A percentile compares a stretch with the other conserved stretches of the same genome.
phyloP scores from a whole-genome alignment of 2,797 vertebrate species.

The Smutsia temminckii region DNA sequence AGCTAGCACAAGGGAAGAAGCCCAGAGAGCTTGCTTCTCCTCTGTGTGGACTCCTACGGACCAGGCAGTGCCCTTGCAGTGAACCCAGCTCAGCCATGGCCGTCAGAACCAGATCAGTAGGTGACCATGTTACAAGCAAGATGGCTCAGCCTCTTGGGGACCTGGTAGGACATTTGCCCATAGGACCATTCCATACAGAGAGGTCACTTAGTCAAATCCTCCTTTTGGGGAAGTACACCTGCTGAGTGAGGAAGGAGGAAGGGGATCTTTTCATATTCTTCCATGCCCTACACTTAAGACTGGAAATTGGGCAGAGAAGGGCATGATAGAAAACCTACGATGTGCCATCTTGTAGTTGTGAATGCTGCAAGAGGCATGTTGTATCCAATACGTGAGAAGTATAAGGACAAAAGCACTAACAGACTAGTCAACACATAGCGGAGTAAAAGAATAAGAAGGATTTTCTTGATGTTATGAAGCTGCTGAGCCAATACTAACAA shows the following conservation, averaged over 20 bases:
- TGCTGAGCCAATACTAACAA: not conserved
- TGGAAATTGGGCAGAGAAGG: not conserved
- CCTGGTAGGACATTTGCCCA: not conserved
- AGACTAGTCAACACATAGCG: not conserved
- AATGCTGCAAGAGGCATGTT: not conserved
- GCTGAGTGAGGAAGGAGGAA: not conserved
- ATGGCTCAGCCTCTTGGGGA: not conserved
- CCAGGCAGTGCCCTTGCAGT: not conserved
- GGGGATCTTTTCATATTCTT: not conserved
- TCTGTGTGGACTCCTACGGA: not conserved
- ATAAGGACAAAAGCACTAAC: not conserved
- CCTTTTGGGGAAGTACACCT: not conserved
- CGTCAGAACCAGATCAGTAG: not conserved
- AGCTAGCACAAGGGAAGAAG: not conserved
- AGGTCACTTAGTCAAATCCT: not conserved
- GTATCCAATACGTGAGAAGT: not conserved
- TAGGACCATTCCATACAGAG: not conserved
- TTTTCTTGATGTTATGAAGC: not conserved
- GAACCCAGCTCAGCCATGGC: not conserved
- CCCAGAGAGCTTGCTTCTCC: not conserved
- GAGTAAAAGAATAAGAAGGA: not conserved
- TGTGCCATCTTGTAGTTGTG: not conserved
- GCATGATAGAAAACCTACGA: not conserved
- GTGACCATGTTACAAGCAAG: not conserved
- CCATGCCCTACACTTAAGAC: not conserved